Evolutionary conservation across 2,888 invertebrate species (phyloP).

Genomic region (Zonitis immaculata): DNA sequence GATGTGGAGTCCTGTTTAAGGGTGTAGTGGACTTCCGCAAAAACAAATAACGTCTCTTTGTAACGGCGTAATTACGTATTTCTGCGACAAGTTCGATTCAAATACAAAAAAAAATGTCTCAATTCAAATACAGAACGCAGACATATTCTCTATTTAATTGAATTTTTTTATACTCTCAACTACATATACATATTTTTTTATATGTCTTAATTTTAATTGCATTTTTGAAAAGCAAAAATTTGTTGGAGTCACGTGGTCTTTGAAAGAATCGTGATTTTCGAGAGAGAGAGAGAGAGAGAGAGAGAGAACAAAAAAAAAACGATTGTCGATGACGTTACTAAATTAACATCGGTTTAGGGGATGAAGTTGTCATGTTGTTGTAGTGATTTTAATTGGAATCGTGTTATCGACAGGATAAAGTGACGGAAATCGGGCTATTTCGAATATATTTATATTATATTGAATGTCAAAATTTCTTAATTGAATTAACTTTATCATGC

Average conservation of each 20-base stretch:
- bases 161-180: too few relatives aligned
- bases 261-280: too few relatives aligned
- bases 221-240: too few relatives aligned
- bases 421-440: background rate
- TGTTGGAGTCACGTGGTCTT: too few relatives aligned
- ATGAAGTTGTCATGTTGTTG: slow-evolving; percentile 28
- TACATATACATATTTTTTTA: too few relatives aligned
- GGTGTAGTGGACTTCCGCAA: slow-evolving; percentile 15
- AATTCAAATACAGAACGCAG: background rate
- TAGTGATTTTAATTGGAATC: slow-evolving; percentile 24
- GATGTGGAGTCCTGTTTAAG: slow-evolving; percentile 18
- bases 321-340: slow-evolving; percentile 14
- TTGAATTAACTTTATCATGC: background rate
- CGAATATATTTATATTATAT: too few relatives aligned
- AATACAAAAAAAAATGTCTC: slow-evolving; percentile 1
- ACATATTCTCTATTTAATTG: background rate
- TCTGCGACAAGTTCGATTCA: slow-evolving; percentile 6
- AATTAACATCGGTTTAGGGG: slow-evolving; percentile 24
- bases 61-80: slow-evolving; percentile 22
- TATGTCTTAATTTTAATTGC: too few relatives aligned
- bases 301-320: background rate
- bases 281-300: too few relatives aligned
- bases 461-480: slow-evolving; percentile 35
- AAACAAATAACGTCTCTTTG: slow-evolving; percentile 24
- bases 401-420: slow-evolving; percentile 35